Evolutionary conservation across 2,113 vertebrate species (phyloP).

Genomic region (Carettochelys insculpta): DNA sequence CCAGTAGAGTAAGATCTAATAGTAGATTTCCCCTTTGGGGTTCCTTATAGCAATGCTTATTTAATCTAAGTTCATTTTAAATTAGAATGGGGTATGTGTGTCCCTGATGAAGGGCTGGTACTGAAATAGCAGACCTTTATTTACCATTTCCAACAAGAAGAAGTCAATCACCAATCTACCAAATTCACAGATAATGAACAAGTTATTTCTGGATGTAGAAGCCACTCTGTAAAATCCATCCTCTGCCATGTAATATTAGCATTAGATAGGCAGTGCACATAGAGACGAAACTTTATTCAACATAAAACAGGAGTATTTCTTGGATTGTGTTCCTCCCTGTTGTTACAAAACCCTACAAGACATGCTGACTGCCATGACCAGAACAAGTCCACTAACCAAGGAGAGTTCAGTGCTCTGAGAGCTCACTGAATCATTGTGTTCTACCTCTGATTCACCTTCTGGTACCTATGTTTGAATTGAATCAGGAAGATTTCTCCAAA

Average conservation of each 20-base stretch:
- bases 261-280: background rate
- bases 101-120: background rate
- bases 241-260: background rate
- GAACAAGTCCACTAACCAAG: constrained; percentile 31
- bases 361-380: constrained; percentile 51
- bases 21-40: background rate
- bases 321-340: constrained; percentile 16
- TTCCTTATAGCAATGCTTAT: background rate
- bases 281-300: constrained; percentile 8
- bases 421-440: constrained; percentile 39
- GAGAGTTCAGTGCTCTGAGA: constrained; percentile 48
- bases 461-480: constrained; percentile 35
- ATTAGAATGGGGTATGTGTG: background rate
- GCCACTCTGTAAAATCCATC: background rate
- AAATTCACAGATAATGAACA: background rate
- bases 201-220: background rate
- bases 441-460: constrained; percentile 49
- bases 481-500: constrained; percentile 16
- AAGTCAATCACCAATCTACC: background rate
- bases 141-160: background rate
- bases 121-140: background rate
- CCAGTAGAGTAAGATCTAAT: background rate
- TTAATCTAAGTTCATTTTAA: background rate
- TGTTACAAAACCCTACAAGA: constrained; percentile 46
- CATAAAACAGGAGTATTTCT: background rate